Evolutionary conservation across 2,113 vertebrate genomes (phyloP).

Genomic region (Saccopteryx leptura): DNA sequence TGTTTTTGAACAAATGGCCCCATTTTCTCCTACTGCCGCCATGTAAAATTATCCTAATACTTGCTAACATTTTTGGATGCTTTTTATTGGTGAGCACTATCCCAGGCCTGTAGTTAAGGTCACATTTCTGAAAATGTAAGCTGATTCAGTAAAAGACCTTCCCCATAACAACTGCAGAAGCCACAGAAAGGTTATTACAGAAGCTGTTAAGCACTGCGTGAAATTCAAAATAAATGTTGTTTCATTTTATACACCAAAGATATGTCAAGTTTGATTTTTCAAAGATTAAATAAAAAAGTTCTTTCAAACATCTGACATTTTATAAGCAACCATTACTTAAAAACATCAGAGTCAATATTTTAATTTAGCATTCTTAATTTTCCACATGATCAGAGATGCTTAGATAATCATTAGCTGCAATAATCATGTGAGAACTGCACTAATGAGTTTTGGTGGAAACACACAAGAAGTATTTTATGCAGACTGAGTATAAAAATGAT

Average conservation of each 20-base stretch:
- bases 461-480: constrained; percentile 11
- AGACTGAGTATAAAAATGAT: neutral
- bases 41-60: neutral
- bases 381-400: constrained; percentile 56
- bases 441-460: constrained; percentile 37
- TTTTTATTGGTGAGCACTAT: neutral
- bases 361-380: constrained; percentile 68
- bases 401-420: constrained; percentile 57
- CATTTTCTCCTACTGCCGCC: neutral
- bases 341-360: constrained; percentile 45
- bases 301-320: neutral
- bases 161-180: neutral
- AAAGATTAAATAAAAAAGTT: neutral
- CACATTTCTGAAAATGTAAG: constrained; percentile 49
- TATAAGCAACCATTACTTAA: neutral
- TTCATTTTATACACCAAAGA: constrained; percentile 54
- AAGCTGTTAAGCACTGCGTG: neutral
- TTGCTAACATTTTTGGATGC: neutral
- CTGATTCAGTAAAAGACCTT: neutral
- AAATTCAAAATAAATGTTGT: neutral
- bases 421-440: constrained; percentile 58
- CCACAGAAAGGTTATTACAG: neutral
- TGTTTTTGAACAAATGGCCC: neutral
- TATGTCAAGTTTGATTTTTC: neutral
- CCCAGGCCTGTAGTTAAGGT: neutral